Evolutionary conservation across 2,888 invertebrate species (phyloP), one percentile per base, ranked within the genome.

Genomic region (Steromphala cineraria): DNA sequence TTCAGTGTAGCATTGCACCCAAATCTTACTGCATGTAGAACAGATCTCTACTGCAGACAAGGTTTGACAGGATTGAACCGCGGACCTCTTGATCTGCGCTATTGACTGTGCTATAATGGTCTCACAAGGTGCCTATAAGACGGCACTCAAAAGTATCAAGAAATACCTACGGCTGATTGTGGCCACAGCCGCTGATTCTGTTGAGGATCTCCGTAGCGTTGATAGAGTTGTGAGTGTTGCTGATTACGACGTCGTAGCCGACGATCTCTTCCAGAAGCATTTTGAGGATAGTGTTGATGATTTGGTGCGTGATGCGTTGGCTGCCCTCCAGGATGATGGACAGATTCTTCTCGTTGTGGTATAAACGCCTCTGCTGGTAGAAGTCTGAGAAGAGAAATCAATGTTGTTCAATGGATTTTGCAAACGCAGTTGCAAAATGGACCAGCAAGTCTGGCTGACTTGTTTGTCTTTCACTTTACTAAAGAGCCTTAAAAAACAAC

Each of bases 211-310:
- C 84, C 0, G 90, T 89, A 24, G 92, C 88, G 82, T 93, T 92
- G 86, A 91, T 90, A 53, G 87, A 86, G 80, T 88, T 89, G 40
- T 85, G 84, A 46, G 88, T 82, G 4, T 86, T 84, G 7, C 93
- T 89, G 75, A 89, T 85, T 0, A 94, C 93, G 71, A 91, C 87
- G n/a, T 87, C 89, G 83, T 93, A 94, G 7, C 94, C 94, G 5
- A 94, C 87, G 17, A 93, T 91, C 81, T 94, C 94, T 80, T 91
- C 88, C 46, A 94, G 89, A 1, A 94, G 86, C 28, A 93, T 93
- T 79, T 91, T 90, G n/a, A 94, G 88, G 19, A 94, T 92, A 78
- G 92, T 88, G 75, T 93, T 93, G 81, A 92, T 89, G 19, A 94
- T 88, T 82, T 91, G 91, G 84, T 94, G 94, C 0, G 94, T 92